Evolutionary conservation across 2,797 vertebrate species (phyloP).

Genomic region (Psittacula echo): DNA sequence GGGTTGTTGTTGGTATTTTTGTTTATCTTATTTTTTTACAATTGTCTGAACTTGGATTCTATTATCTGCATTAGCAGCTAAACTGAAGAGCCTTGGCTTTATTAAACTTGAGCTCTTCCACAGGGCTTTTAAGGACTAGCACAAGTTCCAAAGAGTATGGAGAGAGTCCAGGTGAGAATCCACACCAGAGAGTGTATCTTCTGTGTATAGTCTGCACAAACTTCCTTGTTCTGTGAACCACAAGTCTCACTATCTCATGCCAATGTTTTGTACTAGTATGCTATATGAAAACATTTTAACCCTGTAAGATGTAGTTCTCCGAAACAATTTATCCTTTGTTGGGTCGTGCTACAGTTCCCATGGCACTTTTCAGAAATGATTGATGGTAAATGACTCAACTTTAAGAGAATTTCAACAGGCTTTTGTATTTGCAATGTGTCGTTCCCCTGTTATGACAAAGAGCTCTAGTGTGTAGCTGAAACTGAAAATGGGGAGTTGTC

Average conservation of each 20-base stretch:
- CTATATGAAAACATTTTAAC: background rate
- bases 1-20: background rate
- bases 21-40: background rate
- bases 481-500: background rate
- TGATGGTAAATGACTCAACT: background rate
- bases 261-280: background rate
- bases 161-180: background rate
- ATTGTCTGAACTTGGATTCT: background rate
- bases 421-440: background rate
- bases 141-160: background rate
- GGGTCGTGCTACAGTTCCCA: background rate
- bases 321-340: background rate
- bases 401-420: background rate
- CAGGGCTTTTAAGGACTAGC: background rate
- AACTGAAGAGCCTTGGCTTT: background rate
- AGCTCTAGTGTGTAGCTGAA: background rate
- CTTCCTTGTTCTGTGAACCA: fast-evolving
- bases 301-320: background rate
- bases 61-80: background rate
- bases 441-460: background rate
- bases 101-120: background rate
- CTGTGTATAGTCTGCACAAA: background rate
- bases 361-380: background rate
- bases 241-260: background rate
- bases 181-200: background rate